Percentiles rank a stretch among this genome's conserved stretches.
phyloP scores from a whole-genome alignment of 2,113 vertebrate species.

The cattle (Bos taurus) region DNA sequence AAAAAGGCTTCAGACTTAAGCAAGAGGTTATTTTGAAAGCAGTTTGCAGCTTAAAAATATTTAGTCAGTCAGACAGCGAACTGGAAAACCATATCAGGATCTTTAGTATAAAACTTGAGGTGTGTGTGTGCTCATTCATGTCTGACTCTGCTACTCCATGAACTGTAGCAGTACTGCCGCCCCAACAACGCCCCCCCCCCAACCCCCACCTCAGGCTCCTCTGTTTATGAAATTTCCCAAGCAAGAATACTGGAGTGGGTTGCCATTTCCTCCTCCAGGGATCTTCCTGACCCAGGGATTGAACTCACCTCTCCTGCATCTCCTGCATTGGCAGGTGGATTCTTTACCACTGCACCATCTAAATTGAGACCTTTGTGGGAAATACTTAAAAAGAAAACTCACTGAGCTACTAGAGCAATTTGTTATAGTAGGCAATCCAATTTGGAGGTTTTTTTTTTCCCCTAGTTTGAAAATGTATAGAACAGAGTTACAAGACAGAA shows the following conservation, averaged over 20 bases:
- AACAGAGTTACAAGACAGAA: not conserved
- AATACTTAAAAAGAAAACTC: slow-evolving; percentile 37
- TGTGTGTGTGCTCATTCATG: not conserved
- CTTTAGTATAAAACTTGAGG: slow-evolving; percentile 53
- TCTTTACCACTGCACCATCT: not conserved
- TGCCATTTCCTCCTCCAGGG: not conserved
- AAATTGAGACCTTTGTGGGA: not conserved
- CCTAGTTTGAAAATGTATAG: not conserved
- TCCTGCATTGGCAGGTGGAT: not conserved
- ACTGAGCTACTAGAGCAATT: not conserved
- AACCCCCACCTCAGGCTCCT: not conserved
- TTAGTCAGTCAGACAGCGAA: slow-evolving; percentile 55
- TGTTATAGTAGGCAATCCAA: not conserved
- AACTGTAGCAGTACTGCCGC: not conserved
- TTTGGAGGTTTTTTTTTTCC: not conserved
- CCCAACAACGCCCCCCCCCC: fast-evolving
- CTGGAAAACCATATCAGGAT: slow-evolving; percentile 60
- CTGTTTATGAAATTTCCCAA: not conserved
- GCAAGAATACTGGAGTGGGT: not conserved
- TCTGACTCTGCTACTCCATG: not conserved
- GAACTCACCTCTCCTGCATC: not conserved
- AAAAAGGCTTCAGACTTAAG: not conserved
- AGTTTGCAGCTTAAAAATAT: slow-evolving; percentile 27
- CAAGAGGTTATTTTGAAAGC: slow-evolving; percentile 1
- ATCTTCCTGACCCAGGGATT: not conserved